Base-by-base conservation (phyloP, 2,797 vertebrate genomes). In the Aphelocoma californica region DNA sequence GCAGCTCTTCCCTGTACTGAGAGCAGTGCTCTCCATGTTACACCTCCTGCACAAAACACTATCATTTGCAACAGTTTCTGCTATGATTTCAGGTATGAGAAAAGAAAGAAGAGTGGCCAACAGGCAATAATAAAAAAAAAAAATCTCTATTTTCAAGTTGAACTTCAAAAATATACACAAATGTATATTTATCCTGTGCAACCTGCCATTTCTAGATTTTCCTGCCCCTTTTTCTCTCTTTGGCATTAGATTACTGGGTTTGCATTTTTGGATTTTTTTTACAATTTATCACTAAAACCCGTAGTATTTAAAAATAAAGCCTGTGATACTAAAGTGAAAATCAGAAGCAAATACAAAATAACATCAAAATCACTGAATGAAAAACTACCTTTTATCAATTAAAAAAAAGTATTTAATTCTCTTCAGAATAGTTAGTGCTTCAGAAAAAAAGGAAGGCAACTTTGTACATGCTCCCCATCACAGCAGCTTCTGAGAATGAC, bases 191-290 rank as follows among this genome's bases (percentile, higher is more conserved):
- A 45, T 14, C 8, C 21, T 21, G 10, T 42, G 32, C 20, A 72
- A 69, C 4, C 20, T 61, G 38, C 3, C 34, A 67, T 19, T 57
- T 86, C 42, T 19, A 65, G 51, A 5, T 69, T 53, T 77, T 72
- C 40, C 26, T 38, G 12, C 4, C 28, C 9, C 6, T 65, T 75
- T 66, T 86, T 32, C 24, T 77, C 31, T 9, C 9, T 47, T 69
- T 42, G 9, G 57, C 29, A 45, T 48, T 69, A 75, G 26, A 51
- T 47, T 20, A 44, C 9, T n/a, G 7, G 10, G 16, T 34, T 61
- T 48, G 25, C 6, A 5, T 5, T n/a, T 64, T 51, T 0, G 0
- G 13, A 11, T 2, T 0, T 38, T 70, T 61, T 60, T 57, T 54
- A 7, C 18, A 45, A 44, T 56, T 62, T 54, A 54, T 18, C 45